Conservation (phyloP, 2,888 invertebrate species). For the Platycheirus rosarum region DNA sequence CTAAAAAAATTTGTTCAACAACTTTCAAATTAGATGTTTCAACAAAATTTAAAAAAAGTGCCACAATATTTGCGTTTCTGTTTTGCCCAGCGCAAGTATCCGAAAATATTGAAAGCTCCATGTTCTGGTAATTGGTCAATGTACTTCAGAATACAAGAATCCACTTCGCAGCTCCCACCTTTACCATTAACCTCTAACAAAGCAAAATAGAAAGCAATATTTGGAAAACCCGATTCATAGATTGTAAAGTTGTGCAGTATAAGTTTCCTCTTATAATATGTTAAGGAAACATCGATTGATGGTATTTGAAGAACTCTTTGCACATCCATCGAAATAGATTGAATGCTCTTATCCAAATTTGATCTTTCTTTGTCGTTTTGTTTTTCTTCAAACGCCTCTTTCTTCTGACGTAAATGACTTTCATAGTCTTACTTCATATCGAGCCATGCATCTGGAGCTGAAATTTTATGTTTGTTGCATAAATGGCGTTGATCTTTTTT, state of each 20-base stretch:
- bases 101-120: constrained; percentile 25
- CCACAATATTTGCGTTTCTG: constrained; percentile 7
- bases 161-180: not conserved
- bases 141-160: not conserved
- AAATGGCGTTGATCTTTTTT: not conserved
- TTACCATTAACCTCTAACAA: constrained; percentile 2
- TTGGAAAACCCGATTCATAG: constrained; percentile 16
- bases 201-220: constrained; percentile 23
- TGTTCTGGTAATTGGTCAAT: constrained; percentile 8
- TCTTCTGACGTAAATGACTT: no score
- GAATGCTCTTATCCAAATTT: no score
- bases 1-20: constrained; percentile 2
- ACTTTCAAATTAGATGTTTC: constrained; percentile 10
- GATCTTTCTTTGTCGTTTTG: no score
- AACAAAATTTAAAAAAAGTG: constrained; percentile 27
- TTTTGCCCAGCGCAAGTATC: constrained; percentile 30
- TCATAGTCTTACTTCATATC: no score
- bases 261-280: constrained; percentile 9
- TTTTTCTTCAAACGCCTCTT: no score
- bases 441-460: not conserved
- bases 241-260: constrained; percentile 18
- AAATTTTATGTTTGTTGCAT: not conserved
- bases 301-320: constrained; percentile 16
- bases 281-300: constrained; percentile 17
- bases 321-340: constrained; percentile 9